Evolutionary conservation across 2,113 vertebrate species (phyloP).

Genomic region (Spea multiplicata): DNA sequence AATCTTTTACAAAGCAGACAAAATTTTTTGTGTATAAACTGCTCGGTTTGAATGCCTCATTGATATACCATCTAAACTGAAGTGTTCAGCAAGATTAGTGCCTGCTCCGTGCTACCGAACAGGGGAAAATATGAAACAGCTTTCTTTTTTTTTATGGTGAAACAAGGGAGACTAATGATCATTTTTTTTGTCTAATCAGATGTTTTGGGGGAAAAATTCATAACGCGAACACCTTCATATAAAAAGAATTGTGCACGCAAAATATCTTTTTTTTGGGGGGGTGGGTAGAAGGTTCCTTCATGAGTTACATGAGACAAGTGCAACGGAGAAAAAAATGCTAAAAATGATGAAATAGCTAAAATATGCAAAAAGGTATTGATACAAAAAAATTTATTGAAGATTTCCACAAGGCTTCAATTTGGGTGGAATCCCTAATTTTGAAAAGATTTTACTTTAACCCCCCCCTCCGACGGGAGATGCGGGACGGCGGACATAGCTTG

Average conservation of each 20-base stretch:
- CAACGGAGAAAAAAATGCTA: not conserved
- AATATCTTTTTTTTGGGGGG: not conserved
- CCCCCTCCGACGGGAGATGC: too few species aligned
- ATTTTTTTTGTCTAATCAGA: conserved; percentile 52
- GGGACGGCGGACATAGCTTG: too few species aligned
- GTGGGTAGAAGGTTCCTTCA: not conserved
- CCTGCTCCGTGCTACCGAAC: conserved; percentile 69
- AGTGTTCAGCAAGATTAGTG: conserved; percentile 79
- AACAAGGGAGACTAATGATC: conserved; percentile 62
- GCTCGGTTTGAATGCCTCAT: conserved; percentile 75
- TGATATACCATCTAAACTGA: conserved; percentile 78
- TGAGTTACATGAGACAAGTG: not conserved
- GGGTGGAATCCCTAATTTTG: too few species aligned
- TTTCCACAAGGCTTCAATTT: too few species aligned
- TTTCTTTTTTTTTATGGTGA: conserved; percentile 60
- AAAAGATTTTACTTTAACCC: too few species aligned
- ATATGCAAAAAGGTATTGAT: too few species aligned
- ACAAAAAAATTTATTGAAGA: too few species aligned
- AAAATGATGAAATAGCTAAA: not conserved
- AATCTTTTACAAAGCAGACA: conserved; percentile 84
- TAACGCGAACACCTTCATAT: conserved; percentile 24
- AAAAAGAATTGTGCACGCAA: conserved; percentile 36
- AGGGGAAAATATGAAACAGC: conserved; percentile 68
- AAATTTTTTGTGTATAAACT: conserved; percentile 79
- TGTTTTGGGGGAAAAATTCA: conserved; percentile 28